Evolutionary conservation across 1,140 invertebrate species (phyloP).

Genomic region (Penaeus indicus): DNA sequence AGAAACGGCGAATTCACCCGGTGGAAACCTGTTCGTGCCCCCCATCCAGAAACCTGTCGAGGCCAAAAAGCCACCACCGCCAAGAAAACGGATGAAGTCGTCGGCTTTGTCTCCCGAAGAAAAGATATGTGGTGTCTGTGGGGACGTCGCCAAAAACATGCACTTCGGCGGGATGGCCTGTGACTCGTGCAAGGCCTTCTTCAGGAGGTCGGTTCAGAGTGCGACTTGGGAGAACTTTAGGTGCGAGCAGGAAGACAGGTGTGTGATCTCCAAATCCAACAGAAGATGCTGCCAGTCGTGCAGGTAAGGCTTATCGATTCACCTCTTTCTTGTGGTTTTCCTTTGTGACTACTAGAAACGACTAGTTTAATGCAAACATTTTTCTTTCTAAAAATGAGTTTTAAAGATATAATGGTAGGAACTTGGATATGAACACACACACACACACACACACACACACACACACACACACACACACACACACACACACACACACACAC

Average conservation of each 20-base stretch:
- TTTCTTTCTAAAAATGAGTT: no score
- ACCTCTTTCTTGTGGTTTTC: background rate
- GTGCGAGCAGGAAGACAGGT: background rate
- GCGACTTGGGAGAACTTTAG: background rate
- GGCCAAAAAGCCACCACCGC: no score
- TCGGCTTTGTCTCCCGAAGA: background rate
- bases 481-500: no score
- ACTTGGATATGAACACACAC: no score
- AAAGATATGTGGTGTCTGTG: background rate
- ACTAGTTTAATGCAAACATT: no score
- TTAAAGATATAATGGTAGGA: no score
- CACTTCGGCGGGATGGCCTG: constrained; percentile 7
- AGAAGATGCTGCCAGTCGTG: background rate
- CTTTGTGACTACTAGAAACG: no score
- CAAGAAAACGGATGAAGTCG: background rate
- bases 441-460: no score
- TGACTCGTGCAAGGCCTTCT: constrained; percentile 23
- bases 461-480: no score
- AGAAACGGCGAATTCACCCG: no score
- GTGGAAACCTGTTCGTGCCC: no score
- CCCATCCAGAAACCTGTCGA: no score
- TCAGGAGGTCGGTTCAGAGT: constrained; percentile 5
- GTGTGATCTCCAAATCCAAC: background rate
- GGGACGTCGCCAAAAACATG: constrained; percentile 6
- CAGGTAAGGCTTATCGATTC: background rate